A percentile compares a stretch with the other conserved stretches of the same genome.
Conservation (phyloP, 2,888 invertebrate species). For the Drosophila fungiperda region DNA sequence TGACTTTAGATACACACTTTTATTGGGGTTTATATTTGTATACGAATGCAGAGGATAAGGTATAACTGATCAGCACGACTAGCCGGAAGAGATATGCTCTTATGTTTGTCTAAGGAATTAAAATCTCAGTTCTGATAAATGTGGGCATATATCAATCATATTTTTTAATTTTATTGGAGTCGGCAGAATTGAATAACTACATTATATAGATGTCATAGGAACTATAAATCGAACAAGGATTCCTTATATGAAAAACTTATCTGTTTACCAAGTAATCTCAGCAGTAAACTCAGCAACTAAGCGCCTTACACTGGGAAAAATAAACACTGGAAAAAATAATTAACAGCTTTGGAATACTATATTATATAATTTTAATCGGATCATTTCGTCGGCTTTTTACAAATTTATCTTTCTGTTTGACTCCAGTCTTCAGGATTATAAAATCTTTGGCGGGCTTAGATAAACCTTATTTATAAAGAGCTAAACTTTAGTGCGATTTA, state of each 20-base stretch:
- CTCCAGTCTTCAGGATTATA: no score
- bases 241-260: neutral
- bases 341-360: neutral
- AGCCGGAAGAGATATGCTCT: neutral
- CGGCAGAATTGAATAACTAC: neutral
- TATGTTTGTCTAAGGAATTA: neutral
- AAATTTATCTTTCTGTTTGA: neutral
- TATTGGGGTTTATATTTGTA: neutral
- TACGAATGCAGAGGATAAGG: neutral
- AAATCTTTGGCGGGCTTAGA: no score
- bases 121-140: no score
- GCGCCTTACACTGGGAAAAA: neutral
- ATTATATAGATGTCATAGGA: neutral
- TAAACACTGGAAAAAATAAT: neutral
- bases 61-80: neutral
- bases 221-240: rapidly evolving
- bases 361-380: neutral
- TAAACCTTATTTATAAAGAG: no score
- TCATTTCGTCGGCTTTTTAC: neutral
- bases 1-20: neutral
- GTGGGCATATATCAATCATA: neutral
- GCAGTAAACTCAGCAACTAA: neutral
- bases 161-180: neutral
- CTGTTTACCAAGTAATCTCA: neutral
- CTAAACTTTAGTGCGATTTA: no score